Base-by-base conservation (phyloP, 2,888 invertebrate genomes). In the Aphrophora alni region DNA sequence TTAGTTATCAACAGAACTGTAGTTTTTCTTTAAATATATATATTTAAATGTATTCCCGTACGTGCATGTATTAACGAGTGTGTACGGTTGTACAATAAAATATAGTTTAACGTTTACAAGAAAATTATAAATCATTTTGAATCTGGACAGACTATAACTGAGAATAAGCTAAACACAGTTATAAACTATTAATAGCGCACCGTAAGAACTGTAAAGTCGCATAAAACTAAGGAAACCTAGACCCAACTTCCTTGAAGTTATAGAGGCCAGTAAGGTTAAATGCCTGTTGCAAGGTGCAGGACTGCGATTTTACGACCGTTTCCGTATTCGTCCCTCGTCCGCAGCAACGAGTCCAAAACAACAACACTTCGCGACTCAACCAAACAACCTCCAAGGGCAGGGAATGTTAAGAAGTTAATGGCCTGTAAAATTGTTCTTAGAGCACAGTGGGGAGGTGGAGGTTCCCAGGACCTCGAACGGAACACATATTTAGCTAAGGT, bases 381-480 rank as follows among this genome's bases (percentile, higher is more conserved):
- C 33, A 33, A 21, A 59, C 59, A 59, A 59, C n/a, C 59, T n/a
- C 21, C 33, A 3, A 33, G 33, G 8, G 33, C 33, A 33, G n/a
- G n/a, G n/a, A n/a, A n/a, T n/a, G n/a, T n/a, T n/a, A n/a, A n/a
- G 21, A 59, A 59, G 59, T 59, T 59, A 59, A 59, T 59, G 59
- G 59, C 10, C 59, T 59, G 59, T 59, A 59, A 59, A 59, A 59
- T 21, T 2, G 44, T 2, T 14, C 7, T 12, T 12, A 17, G 10
- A 44, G 44, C 33, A 44, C 44, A 44, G 7, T 44, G 10, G 21
- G 59, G 59, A 33, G 59, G 59, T 21, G 59, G 21, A 59, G 59
- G 59, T 59, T 59, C 59, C 21, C 59, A 59, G 59, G 59, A 21
- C 59, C 59, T 59, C n/a, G 59, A 14, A 10, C 44, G 10, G 1